Evolutionary conservation across 2,888 invertebrate species (phyloP).

Genomic region (Drosophila leonis): DNA sequence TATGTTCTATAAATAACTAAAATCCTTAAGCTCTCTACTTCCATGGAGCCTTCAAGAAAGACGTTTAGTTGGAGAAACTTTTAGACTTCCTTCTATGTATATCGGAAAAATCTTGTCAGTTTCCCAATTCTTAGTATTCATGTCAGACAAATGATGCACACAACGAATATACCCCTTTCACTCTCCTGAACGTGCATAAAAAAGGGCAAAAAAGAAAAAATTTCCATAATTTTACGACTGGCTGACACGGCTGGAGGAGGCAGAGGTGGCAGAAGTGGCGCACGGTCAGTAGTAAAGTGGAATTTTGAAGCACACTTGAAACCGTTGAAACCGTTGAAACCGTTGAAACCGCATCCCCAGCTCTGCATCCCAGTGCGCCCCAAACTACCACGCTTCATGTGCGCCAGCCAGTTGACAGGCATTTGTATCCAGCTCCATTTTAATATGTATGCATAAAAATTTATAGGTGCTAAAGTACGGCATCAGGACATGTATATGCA

Average conservation of each 20-base stretch:
- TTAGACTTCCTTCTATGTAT: too few relatives aligned
- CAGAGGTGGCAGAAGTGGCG: not conserved
- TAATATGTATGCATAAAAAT: slow-evolving; percentile 77
- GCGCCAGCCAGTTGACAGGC: slow-evolving; percentile 53
- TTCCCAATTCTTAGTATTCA: too few relatives aligned
- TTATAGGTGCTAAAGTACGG: slow-evolving; percentile 76
- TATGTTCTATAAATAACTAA: too few relatives aligned
- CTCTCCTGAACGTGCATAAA: not conserved
- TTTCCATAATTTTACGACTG: slow-evolving; percentile 79
- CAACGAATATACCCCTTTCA: not conserved
- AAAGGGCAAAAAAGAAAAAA: slow-evolving; percentile 60
- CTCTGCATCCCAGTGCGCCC: slow-evolving; percentile 10
- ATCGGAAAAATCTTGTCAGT: too few relatives aligned
- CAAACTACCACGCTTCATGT: slow-evolving; percentile 6
- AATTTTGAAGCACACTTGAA: slow-evolving; percentile 64
- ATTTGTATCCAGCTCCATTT: slow-evolving; percentile 52
- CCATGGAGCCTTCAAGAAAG: too few relatives aligned
- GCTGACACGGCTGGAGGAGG: slow-evolving; percentile 42
- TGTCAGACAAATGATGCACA: not conserved
- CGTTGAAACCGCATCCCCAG: not conserved
- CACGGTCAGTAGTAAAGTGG: slow-evolving; percentile 60
- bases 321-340: slow-evolving; percentile 40
- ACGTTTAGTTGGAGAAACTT: too few relatives aligned
- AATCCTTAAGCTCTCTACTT: too few relatives aligned
- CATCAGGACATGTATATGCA: slow-evolving; percentile 72